These are phyloP conservation scores for Alethe diademata DNA, from an alignment of 2,113 vertebrate species.

Conservation along the genomic window DNA sequence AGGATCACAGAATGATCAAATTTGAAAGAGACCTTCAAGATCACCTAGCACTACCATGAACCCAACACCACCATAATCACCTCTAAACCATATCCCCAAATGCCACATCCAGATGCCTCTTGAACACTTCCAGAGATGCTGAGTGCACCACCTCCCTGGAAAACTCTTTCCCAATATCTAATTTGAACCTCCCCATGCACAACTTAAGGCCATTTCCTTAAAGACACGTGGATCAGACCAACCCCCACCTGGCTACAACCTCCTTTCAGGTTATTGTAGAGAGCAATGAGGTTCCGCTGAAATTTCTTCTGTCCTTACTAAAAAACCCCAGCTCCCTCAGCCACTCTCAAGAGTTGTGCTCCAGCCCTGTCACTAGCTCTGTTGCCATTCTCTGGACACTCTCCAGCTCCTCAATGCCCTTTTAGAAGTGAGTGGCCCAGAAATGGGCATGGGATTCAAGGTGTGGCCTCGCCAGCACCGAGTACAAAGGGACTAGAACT, in stretches of 20 bases:
- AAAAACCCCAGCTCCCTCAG: not conserved
- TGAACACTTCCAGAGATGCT: not conserved
- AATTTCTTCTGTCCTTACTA: not conserved
- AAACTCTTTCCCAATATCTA: not conserved
- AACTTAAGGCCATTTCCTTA: not conserved
- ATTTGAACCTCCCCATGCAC: not conserved
- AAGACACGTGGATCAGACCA: not conserved
- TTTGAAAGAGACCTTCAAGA: not conserved
- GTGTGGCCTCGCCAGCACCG: rapidly evolving
- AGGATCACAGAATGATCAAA: not conserved
- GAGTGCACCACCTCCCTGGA: not conserved
- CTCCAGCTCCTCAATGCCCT: not conserved
- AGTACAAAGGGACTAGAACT: not conserved
- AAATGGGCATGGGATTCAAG: not conserved
- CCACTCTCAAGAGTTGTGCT: not conserved
- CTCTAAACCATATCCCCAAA: not conserved
- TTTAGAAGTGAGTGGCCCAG: not conserved
- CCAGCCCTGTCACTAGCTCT: not conserved
- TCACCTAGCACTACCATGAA: not conserved
- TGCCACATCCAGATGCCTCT: not conserved
- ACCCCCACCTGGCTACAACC: not conserved
- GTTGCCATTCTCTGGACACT: not conserved
- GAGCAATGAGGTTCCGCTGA: not conserved
- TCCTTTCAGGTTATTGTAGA: not conserved
- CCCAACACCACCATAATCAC: not conserved